Conservation (phyloP, 2,797 vertebrate genomes). For the Mus minutoides region DNA sequence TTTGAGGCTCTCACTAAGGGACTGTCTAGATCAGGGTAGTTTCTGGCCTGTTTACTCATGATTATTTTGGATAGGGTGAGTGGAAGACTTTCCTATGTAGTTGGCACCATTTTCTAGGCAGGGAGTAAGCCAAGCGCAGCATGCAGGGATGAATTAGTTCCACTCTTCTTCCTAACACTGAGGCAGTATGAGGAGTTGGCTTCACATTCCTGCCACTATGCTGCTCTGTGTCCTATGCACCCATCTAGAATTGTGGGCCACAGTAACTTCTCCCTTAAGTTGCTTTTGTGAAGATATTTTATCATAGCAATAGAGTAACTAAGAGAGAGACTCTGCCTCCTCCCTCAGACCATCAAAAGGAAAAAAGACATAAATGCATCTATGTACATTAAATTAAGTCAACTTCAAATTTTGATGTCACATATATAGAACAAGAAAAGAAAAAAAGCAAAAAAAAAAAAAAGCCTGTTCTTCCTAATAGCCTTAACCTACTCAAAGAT, state of each 20-base stretch:
- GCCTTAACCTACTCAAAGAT: not conserved
- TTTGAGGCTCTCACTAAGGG: not conserved
- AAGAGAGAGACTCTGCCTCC: not conserved
- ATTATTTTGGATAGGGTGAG: not conserved
- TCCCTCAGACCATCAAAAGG: not conserved
- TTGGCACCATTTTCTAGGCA: not conserved
- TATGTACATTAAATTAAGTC: not conserved
- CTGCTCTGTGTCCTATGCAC: not conserved
- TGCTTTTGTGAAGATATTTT: not conserved
- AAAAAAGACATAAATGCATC: not conserved
- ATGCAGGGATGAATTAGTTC: not conserved
- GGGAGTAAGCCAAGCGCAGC: not conserved
- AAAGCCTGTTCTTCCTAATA: not conserved
- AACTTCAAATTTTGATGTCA: constrained; percentile 40
- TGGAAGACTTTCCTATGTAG: not conserved
- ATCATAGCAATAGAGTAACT: not conserved
- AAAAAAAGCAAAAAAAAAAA: not conserved
- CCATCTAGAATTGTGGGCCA: not conserved
- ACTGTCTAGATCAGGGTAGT: not conserved
- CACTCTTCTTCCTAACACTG: not conserved
- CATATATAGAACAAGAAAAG: not conserved
- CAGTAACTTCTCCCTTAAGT: not conserved
- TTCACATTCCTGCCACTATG: not conserved
- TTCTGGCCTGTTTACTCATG: not conserved
- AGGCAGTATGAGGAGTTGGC: not conserved